phyloP scores from a whole-genome alignment of 1,140 invertebrate species.

The Colletes gigas region DNA sequence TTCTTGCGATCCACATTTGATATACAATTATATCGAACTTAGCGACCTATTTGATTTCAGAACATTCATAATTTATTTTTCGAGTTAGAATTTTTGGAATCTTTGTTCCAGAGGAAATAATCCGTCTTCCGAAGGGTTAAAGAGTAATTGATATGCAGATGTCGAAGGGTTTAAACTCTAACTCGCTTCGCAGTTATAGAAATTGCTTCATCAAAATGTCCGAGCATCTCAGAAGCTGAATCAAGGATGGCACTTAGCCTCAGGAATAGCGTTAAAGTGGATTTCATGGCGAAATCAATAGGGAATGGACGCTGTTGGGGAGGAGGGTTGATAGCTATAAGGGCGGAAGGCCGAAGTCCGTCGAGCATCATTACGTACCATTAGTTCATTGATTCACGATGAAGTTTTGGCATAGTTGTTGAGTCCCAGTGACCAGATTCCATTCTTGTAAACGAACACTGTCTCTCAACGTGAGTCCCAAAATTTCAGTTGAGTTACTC shows the following conservation, averaged over 20 bases:
- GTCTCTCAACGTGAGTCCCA: neutral
- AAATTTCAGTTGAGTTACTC: neutral
- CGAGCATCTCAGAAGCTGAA: conserved; percentile 31
- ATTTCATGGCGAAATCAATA: conserved; percentile 56
- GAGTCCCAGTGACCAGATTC: conserved; percentile 25
- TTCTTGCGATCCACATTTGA: no score
- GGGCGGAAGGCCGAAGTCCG: conserved; percentile 51
- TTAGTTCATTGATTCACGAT: conserved; percentile 57
- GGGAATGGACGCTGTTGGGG: conserved; percentile 37
- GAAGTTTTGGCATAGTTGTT: conserved; percentile 56
- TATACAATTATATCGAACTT: no score
- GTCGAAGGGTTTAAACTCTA: neutral
- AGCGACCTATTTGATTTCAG: no score
- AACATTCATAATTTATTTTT: no score
- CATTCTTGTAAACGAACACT: neutral
- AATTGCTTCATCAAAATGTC: conserved; percentile 49
- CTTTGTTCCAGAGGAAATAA: no score
- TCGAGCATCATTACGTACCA: conserved; percentile 58
- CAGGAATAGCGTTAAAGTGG: conserved; percentile 55
- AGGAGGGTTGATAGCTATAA: conserved; percentile 33
- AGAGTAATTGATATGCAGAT: neutral
- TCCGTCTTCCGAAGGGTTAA: neutral
- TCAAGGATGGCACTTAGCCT: conserved; percentile 48
- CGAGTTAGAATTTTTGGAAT: no score
- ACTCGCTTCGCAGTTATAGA: conserved; percentile 25